Evolutionary conservation across 2,888 invertebrate species (phyloP), one percentile per base, ranked within the genome.

Genomic region (Conistra vaccinii): DNA sequence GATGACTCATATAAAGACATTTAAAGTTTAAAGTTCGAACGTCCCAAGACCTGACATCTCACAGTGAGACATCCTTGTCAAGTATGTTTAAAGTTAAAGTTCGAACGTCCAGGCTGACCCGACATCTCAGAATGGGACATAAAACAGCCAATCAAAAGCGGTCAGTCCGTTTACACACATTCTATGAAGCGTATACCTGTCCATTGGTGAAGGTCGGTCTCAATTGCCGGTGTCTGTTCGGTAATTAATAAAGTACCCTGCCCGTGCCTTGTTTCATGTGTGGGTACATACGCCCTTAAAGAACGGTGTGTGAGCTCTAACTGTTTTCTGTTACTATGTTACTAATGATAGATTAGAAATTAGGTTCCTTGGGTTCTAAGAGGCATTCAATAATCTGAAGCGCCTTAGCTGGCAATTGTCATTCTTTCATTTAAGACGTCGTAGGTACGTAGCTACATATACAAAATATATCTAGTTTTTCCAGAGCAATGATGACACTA

Each of bases 181-280:
- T 78, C 77, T 69, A 60, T 62, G 45, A 70, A 80, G 61, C 66
- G 74, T 74, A 78, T 78, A 82, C 80, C 83, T 87, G 85, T 83
- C 76, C 53, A 78, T 75, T 74, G 61, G 61, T 23, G 82, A 79
- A 83, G 84, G 95, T 92, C 94, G 90, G 85, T 88, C 85, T 90
- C 91, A 94, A 95, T 95, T 94, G 91, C 91, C 85, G 89, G 72
- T 89, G 90, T 90, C 90, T 90, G 89, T 89, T 88, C 89, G 88
- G 91, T 91, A 94, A 95, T 95, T 94, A 95, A 92, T 92, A 89
- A 92, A 90, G 89, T 89, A 88, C 89, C 74, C 53, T 62, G 57
- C 9, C 53, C 32, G 62, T 62, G 87, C 81, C 88, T 87, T 84
- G 84, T 84, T 82, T 80, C 83, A 86, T 80, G 82, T 74, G 45